These are phyloP conservation scores for Lymantria dispar DNA, from an alignment of 2,888 invertebrate species.

Conservation along the genomic window DNA sequence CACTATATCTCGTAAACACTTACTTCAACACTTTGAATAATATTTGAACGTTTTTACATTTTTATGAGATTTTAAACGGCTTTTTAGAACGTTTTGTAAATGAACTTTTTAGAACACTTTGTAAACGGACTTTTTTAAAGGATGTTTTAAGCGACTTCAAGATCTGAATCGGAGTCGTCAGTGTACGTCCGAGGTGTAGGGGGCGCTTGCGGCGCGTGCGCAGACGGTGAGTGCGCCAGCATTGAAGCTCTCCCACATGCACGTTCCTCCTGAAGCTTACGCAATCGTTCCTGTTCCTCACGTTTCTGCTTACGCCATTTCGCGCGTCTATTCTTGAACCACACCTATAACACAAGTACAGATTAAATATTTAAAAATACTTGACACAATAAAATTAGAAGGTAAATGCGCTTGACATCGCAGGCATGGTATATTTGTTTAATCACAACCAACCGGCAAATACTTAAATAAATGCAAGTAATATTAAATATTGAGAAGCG, in stretches of 20 bases:
- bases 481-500: constrained; percentile 17
- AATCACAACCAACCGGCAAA: background rate
- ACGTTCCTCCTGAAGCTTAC: constrained; percentile 92
- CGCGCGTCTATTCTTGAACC: constrained; percentile 97
- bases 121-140: background rate
- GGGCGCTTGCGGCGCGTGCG: constrained; percentile 47
- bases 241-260: constrained; percentile 67
- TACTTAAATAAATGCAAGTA: constrained; percentile 1
- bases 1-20: constrained; percentile 12
- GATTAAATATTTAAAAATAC: background rate
- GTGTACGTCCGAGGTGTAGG: constrained; percentile 74
- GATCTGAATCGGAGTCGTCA: constrained; percentile 90
- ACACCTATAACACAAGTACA: constrained; percentile 85
- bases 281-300: constrained; percentile 91
- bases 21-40: constrained; percentile 1
- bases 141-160: constrained; percentile 87
- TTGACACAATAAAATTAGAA: background rate
- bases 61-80: no score
- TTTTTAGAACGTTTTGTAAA: background rate
- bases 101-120: background rate
- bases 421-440: background rate
- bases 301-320: constrained; percentile 98
- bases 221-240: constrained; percentile 45
- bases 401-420: background rate
- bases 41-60: background rate